Evolutionary conservation across 2,797 vertebrate species (phyloP), one percentile per base, ranked within the genome.

Genomic region (Pachyuromys duprasi): DNA sequence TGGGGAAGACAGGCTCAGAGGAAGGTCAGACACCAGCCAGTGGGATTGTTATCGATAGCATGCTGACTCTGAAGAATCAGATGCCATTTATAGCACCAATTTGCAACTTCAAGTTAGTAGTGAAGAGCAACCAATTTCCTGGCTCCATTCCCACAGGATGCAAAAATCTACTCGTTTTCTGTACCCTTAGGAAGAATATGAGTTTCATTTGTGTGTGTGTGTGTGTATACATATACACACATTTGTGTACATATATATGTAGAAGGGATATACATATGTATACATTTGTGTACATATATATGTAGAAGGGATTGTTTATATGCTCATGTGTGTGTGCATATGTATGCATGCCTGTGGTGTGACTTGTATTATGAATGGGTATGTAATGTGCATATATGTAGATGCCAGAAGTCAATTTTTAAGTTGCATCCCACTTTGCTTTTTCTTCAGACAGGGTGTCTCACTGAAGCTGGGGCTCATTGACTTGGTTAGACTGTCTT

Each of bases 111-210:
- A 57, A 20, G 53, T 86, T 6, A n/a, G 84, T 33, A 67, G 81
- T 0, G 18, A 96, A 90, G 55, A 87, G 24, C 57, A 78, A 74
- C 7, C 8, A 5, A 39, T 74, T 91, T 84, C 81, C 49, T 42
- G 69, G 15, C 63, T 74, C 75, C 13, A 5, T 83, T n/a, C 42
- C 79, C 2, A 24, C 24, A 15, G 39, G 39, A 79, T 31, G 11
- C 39, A 18, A 90, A 60, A 94, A 86, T 90, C 90, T 89, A 69
- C 28, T 83, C 81, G 42, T 49, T 81, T 78, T 42, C 42, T 39
- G 57, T 42, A 33, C 86, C 87, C 53, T 84, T 26, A 87, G 67
- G 53, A 94, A 93, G 63, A 93, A 76, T 2, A 31, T n/a, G 36
- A 60, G 33, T 89, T 87, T 26, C 31, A 69, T 84, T 67, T 84